These are phyloP conservation scores for Tenthredo amoena DNA, from an alignment of 2,888 invertebrate genomes.

Conservation along the genomic window DNA sequence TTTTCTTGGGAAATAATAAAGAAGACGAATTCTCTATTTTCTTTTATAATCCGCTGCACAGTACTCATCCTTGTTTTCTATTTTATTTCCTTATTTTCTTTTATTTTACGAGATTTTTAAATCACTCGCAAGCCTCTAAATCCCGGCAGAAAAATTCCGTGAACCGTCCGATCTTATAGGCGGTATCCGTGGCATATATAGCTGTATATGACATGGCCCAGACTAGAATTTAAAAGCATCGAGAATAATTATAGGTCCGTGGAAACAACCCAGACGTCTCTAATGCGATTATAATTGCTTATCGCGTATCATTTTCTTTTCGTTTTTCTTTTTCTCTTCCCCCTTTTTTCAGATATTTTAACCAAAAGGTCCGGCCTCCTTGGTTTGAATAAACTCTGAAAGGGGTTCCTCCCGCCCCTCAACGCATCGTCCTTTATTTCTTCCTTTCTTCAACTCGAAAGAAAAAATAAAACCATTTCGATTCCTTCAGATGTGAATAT, in stretches of 20 bases:
- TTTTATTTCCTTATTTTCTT: slow-evolving; percentile 15
- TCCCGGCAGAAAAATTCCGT: slow-evolving; percentile 4
- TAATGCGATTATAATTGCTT: slow-evolving; percentile 53
- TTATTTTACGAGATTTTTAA: not conserved
- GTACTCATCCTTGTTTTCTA: not conserved
- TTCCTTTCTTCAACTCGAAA: not conserved
- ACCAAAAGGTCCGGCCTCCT: not conserved
- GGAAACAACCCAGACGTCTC: slow-evolving; percentile 49
- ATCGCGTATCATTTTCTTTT: slow-evolving; percentile 15
- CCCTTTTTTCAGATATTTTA: not conserved
- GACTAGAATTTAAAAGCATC: slow-evolving; percentile 42
- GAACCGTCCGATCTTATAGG: not conserved
- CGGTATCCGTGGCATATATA: not conserved
- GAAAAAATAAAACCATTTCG: not conserved
- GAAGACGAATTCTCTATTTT: not conserved
- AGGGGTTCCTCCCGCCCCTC: not conserved
- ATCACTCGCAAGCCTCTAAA: not conserved
- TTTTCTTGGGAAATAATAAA: not conserved
- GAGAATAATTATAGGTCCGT: slow-evolving; percentile 45
- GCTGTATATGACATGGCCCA: slow-evolving; percentile 39
- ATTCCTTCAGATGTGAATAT: not conserved
- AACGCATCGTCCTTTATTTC: not conserved
- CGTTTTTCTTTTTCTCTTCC: not conserved
- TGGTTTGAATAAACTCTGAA: not conserved
- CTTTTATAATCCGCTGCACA: not conserved